Base-by-base conservation (phyloP, 2,888 invertebrate genomes). In the Didymodactylos carnosus region DNA sequence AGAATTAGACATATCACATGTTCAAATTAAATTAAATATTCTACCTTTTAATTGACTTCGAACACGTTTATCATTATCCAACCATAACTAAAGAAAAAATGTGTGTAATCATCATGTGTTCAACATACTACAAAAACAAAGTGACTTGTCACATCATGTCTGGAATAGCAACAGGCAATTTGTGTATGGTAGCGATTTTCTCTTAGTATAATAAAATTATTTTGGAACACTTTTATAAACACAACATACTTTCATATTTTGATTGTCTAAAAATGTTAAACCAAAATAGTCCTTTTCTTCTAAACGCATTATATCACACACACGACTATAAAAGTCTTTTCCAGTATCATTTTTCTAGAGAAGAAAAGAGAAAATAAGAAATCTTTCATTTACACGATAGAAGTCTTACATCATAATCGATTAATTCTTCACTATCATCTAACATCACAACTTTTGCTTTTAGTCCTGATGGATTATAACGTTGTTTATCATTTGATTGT, bases 281-380 rank as follows among this genome's bases (percentile, higher is more conserved):
- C 93, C 93, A 82, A 94, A 94, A 84, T 94, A 94, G 83, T 94
- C 94, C 83, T 90, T 91, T 85, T 94, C 94, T 78, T 91, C 86
- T 73, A 94, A 86, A 85, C 93, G 92, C 79, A 94, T 87, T 76
- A 88, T 88, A 80, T 91, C 91, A 83, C 92, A 92, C 77, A 94
- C 90, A 83, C 88, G 88, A 80, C 89, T 89, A 75, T 93, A 85
- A 69, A 94, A 86, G 78, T 92, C 92, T 79, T 89, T 88, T 7
- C 93, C 93, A 81, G 89, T 90, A 76, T 91, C 89, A 84, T 91
- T 92, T 81, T 91, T 88, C 92, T 92, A 85, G 0, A 87, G 84
- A 41, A 76, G 78, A 78, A 76, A 41, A 40, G 25, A 29, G 71
- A 49, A 19, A 62, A 16, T 19, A 29, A n/a, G 7, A 19, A 5